Evolutionary conservation across 2,113 vertebrate species (phyloP).

Genomic region (Alligator mississippiensis): DNA sequence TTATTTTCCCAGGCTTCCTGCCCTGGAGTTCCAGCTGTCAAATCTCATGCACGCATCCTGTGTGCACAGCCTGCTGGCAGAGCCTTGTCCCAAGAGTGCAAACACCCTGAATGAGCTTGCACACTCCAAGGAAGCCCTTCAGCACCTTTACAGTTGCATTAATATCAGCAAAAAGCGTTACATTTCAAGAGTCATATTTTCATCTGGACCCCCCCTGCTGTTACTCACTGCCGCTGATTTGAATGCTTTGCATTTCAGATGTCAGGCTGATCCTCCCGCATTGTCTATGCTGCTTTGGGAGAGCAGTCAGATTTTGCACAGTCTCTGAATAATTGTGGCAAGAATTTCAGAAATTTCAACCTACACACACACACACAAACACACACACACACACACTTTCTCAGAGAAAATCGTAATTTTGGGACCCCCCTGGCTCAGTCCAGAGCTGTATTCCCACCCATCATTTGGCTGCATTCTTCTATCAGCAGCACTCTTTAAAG

Average conservation of each 20-base stretch:
- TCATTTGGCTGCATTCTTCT: too few species aligned
- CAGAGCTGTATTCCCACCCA: too few species aligned
- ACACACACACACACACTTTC: neutral
- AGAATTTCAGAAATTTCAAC: slow-evolving; percentile 18
- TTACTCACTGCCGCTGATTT: neutral
- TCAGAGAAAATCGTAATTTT: too few species aligned
- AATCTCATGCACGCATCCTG: too few species aligned
- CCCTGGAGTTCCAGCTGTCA: too few species aligned
- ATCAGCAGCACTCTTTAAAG: too few species aligned
- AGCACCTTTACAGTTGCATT: neutral
- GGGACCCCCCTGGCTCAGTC: too few species aligned
- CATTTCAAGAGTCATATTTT: slow-evolving; percentile 18
- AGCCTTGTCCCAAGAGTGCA: too few species aligned
- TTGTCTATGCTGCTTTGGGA: neutral
- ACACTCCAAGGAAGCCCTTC: too few species aligned
- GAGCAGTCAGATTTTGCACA: neutral
- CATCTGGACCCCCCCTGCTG: neutral
- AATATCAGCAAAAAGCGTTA: neutral
- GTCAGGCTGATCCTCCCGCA: neutral
- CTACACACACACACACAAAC: neutral
- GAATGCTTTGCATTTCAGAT: neutral
- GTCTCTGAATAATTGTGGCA: slow-evolving; percentile 4
- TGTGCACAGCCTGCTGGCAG: too few species aligned
- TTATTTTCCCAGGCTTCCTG: too few species aligned
- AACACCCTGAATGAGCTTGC: too few species aligned